phyloP scores from a whole-genome alignment of 37 sponge, comb jelly and placozoan genomes.

The Chondrilla cf. caribensis region DNA sequence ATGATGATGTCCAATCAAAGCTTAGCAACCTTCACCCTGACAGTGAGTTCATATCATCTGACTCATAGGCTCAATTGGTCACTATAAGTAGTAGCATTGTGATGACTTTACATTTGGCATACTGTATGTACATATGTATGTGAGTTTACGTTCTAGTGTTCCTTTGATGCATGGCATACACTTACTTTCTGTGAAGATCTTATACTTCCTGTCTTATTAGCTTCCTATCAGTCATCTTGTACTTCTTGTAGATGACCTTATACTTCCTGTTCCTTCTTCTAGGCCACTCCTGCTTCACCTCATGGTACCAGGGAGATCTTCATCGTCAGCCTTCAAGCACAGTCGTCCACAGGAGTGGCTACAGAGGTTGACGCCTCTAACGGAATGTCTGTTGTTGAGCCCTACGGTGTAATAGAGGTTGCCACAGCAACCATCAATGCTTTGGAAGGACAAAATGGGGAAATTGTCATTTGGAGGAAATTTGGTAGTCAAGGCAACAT shows the following conservation, averaged over 20 bases:
- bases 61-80: neutral
- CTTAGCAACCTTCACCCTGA: constrained; percentile 35
- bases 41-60: constrained; percentile 29
- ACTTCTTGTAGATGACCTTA: too few species aligned
- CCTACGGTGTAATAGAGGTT: constrained; percentile 66
- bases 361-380: constrained; percentile 33
- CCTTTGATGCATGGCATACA: too few species aligned
- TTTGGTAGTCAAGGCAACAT: constrained; percentile 70
- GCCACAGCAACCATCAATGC: constrained; percentile 8
- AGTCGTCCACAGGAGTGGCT: constrained; percentile 31
- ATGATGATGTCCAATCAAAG: constrained; percentile 8
- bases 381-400: constrained; percentile 55
- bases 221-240: too few species aligned
- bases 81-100: neutral
- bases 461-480: constrained; percentile 46
- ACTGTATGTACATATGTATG: too few species aligned
- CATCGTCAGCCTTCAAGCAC: constrained; percentile 41
- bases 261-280: neutral
- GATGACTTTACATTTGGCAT: too few species aligned
- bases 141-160: too few species aligned
- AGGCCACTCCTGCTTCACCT: constrained; percentile 62
- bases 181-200: too few species aligned
- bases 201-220: too few species aligned
- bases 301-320: constrained; percentile 65
- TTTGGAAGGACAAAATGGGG: constrained; percentile 50